Evolutionary conservation across 64 coral and sea anemone genomes (phyloP).

Genomic region (Stylophora pistillata): DNA sequence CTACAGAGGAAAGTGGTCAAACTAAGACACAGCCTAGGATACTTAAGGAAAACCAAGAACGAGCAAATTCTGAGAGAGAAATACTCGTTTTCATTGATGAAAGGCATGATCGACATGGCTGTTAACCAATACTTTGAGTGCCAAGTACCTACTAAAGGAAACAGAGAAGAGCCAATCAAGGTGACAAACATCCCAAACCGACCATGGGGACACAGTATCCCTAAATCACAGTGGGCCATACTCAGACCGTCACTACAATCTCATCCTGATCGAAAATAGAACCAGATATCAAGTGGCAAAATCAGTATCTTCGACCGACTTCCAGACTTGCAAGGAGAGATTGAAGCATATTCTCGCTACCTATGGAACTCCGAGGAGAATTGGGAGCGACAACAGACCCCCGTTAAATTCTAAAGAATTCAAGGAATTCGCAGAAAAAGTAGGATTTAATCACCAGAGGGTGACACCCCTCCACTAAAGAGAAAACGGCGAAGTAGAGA

Average conservation of each 20-base stretch:
- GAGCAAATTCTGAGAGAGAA: constrained; percentile 19
- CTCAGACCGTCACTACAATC: constrained; percentile 24
- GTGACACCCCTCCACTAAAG: constrained; percentile 7
- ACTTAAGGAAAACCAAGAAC: constrained; percentile 12
- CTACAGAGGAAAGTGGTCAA: background rate
- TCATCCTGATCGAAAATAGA: constrained; percentile 19
- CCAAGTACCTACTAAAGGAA: too few relatives aligned
- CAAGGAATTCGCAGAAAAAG: constrained; percentile 14
- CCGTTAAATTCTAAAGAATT: constrained; percentile 32
- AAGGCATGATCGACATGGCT: constrained; percentile 15
- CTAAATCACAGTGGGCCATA: constrained; percentile 9
- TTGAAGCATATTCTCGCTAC: constrained; percentile 44
- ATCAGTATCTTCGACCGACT: constrained; percentile 1
- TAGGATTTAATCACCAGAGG: constrained; percentile 28
- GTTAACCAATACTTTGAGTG: too few relatives aligned
- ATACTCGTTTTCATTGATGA: background rate
- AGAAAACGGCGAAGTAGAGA: constrained; percentile 31
- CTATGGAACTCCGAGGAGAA: constrained; percentile 18
- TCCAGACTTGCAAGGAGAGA: constrained; percentile 26
- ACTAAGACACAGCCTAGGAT: background rate
- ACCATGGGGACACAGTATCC: constrained; percentile 23
- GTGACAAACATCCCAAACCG: background rate
- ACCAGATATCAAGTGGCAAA: constrained; percentile 28
- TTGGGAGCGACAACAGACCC: constrained; percentile 34
- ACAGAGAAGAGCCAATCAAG: constrained; percentile 29